Evolutionary conservation across 2,888 invertebrate species (phyloP).

Genomic region (Protodeltote pygarga): DNA sequence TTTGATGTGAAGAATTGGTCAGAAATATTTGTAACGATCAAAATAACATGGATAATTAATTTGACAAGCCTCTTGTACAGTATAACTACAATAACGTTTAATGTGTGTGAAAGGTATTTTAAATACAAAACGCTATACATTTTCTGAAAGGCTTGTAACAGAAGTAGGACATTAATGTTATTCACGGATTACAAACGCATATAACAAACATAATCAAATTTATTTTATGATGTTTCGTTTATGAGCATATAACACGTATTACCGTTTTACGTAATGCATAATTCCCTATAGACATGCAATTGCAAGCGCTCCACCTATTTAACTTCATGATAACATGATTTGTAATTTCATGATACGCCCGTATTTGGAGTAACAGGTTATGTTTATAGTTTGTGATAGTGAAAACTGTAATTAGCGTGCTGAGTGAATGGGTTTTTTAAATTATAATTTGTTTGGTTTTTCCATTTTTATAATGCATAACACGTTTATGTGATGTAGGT

Average conservation of each 20-base stretch:
- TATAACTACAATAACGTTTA: constrained; percentile 1
- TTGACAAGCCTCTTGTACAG: not conserved
- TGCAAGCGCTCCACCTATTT: constrained; percentile 53
- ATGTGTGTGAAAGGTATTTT: constrained; percentile 16
- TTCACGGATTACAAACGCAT: constrained; percentile 39
- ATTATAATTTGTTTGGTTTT: constrained; percentile 8
- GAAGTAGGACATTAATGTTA: constrained; percentile 38
- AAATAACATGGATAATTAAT: not conserved
- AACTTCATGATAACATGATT: constrained; percentile 63
- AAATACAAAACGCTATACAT: constrained; percentile 2
- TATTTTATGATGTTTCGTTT: constrained; percentile 46
- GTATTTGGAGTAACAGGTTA: constrained; percentile 55
- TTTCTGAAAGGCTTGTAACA: constrained; percentile 34
- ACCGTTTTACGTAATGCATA: constrained; percentile 62
- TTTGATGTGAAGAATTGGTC: no score
- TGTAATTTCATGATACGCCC: constrained; percentile 62
- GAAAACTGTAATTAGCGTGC: constrained; percentile 60
- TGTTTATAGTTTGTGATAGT: constrained; percentile 62
- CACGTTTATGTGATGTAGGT: no score
- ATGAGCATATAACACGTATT: constrained; percentile 51
- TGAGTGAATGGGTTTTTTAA: constrained; percentile 33
- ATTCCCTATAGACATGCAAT: constrained; percentile 69
- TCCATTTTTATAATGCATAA: not conserved
- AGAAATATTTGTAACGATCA: no score
- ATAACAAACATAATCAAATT: constrained; percentile 42